Conservation (phyloP, 2,113 vertebrate species). For the Tylochromis polylepis region DNA sequence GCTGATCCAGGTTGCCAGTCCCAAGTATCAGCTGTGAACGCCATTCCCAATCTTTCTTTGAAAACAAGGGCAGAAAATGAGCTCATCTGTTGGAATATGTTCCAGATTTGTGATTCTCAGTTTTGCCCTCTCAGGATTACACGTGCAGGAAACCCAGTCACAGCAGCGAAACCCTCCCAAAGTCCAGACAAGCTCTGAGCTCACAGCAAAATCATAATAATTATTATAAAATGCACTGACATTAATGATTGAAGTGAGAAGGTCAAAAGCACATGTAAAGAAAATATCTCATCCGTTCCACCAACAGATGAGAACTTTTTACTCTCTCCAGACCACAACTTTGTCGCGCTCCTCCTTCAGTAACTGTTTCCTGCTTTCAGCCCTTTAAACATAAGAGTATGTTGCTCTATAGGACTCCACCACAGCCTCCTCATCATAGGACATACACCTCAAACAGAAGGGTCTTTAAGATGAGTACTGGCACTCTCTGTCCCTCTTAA, state of each 20-base stretch:
- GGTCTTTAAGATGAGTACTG: not conserved
- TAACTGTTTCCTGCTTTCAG: too few species aligned
- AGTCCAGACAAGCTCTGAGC: not conserved
- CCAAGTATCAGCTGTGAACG: too few species aligned
- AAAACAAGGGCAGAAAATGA: not conserved
- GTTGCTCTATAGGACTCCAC: too few species aligned
- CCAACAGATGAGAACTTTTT: not conserved
- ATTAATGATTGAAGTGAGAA: not conserved
- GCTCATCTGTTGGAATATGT: not conserved
- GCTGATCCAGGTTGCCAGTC: not conserved
- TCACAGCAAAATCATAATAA: not conserved
- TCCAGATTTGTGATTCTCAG: not conserved
- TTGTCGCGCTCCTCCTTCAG: too few species aligned
- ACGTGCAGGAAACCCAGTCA: not conserved
- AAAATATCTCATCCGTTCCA: not conserved
- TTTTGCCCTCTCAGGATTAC: not conserved
- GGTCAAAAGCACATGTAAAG: not conserved
- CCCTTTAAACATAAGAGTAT: not conserved
- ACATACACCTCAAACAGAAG: not conserved
- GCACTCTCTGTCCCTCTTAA: not conserved
- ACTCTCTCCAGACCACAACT: accelerated
- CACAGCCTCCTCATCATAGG: not conserved
- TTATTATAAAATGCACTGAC: not conserved
- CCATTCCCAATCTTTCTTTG: not conserved
- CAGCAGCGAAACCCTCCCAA: not conserved